A percentile compares a stretch with the other conserved stretches of the same genome.
Conservation (phyloP, 2,113 vertebrate species). For the Oplegnathus fasciatus region DNA sequence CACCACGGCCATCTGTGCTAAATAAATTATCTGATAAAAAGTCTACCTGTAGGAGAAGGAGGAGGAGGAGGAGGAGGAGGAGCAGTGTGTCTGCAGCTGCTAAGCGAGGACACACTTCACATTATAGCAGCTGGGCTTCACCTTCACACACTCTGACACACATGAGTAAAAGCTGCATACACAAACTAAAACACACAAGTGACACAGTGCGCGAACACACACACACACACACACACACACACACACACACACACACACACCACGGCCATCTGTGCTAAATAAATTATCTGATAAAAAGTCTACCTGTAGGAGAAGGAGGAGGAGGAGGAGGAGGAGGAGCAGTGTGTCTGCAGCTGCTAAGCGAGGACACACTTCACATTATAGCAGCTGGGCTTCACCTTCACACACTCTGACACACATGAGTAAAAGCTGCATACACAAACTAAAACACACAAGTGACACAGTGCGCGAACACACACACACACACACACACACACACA, state of each 20-base stretch:
- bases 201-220: not conserved
- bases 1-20: conserved; percentile 38
- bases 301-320: conserved; percentile 28
- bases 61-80: conserved; percentile 15
- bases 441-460: not conserved
- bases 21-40: conserved; percentile 39
- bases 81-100: conserved; percentile 27
- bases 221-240: not conserved
- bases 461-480: not conserved
- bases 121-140: conserved; percentile 46
- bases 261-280: conserved; percentile 44
- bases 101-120: conserved; percentile 36
- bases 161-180: not conserved
- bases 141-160: conserved; percentile 29
- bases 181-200: conserved; percentile 3
- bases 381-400: conserved; percentile 48
- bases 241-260: conserved; percentile 3
- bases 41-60: conserved; percentile 38
- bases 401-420: conserved; percentile 15
- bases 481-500: not conserved
- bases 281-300: conserved; percentile 41
- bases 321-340: conserved; percentile 18
- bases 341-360: conserved; percentile 25
- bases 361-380: conserved; percentile 39
- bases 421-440: not conserved